These are phyloP conservation scores for Proteles cristata DNA, from an alignment of 2,113 vertebrate species.

Conservation along the genomic window DNA sequence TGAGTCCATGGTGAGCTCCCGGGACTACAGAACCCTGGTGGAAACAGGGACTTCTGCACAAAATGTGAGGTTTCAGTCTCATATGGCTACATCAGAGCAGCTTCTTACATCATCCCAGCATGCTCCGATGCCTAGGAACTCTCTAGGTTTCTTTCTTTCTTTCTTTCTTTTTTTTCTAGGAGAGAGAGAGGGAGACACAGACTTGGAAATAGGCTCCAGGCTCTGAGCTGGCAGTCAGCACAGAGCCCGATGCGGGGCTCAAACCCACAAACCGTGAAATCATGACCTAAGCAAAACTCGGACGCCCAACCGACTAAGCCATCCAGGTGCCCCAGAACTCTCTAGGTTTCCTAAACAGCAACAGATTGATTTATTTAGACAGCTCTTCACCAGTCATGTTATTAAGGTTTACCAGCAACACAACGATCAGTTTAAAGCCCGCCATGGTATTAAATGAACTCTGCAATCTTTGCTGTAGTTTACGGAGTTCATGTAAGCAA, in stretches of 20 bases:
- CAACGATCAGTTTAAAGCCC: background rate
- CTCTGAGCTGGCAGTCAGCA: no score
- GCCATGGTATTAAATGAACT: background rate
- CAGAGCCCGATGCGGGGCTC: no score
- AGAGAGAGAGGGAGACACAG: no score
- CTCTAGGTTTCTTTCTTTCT: background rate
- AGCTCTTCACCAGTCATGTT: background rate
- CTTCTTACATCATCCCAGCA: background rate
- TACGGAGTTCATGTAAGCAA: constrained; percentile 1
- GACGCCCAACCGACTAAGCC: no score
- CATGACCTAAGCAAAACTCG: no score
- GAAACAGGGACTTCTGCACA: background rate
- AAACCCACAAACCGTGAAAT: no score
- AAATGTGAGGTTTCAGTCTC: background rate
- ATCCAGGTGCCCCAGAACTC: background rate
- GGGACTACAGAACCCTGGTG: background rate
- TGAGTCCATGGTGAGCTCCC: background rate
- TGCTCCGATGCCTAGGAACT: background rate
- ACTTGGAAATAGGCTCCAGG: no score
- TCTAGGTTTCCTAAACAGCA: background rate
- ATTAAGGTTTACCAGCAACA: background rate
- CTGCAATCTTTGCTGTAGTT: background rate
- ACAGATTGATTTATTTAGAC: background rate
- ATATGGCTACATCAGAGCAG: background rate
- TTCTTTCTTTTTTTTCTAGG: no score